Base-by-base conservation (phyloP, 2,888 invertebrate genomes). In the Heliconius sara region DNA sequence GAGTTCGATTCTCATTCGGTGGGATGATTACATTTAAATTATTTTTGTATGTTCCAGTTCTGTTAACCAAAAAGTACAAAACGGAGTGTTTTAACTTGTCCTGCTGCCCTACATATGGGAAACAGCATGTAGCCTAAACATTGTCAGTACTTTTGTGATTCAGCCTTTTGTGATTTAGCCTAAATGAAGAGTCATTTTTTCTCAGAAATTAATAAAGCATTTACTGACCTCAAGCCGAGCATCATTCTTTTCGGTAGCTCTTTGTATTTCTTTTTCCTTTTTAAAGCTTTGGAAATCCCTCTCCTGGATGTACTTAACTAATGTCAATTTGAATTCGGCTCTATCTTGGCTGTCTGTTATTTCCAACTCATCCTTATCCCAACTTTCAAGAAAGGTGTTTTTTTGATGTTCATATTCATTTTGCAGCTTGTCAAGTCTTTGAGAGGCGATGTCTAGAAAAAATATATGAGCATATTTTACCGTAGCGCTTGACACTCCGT, bases 281-380 rank as follows among this genome's bases (percentile, higher is more conserved):
- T 87, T 93, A 79, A 88, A 85, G 0, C 80, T 83, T 63, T 87
- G 85, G 81, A 93, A 95, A 67, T 94, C 90, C 39, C 94, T 90
- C n/a, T 95, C 91, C 85, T 96, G 93, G 66, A 96, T 96, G 85
- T 93, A 96, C n/a, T 95, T 95, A 60, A 96, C 95, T 43, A 96
- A 93, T 81, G 96, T 96, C 79, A 97, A 86, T 77, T 96, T 93
- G 77, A 96, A 93, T 84, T 96, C 96, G 0, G 95, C 95, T 67
- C 92, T 91, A 3, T 96, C 93, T 78, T 96, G 96, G 71, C 91
- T 89, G 16, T 95, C 90, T 27, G 95, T 91, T 30, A 96, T 91
- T 0, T 94, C 91, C 12, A 93, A 87, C 71, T 97, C 96, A 81
- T 96, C 95, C 82, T 93, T 93, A 39, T 96, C 95, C 94, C 93